Evolutionary conservation across 2,888 invertebrate genomes (phyloP).

Genomic region (Lepidocyrtoides sp.): DNA sequence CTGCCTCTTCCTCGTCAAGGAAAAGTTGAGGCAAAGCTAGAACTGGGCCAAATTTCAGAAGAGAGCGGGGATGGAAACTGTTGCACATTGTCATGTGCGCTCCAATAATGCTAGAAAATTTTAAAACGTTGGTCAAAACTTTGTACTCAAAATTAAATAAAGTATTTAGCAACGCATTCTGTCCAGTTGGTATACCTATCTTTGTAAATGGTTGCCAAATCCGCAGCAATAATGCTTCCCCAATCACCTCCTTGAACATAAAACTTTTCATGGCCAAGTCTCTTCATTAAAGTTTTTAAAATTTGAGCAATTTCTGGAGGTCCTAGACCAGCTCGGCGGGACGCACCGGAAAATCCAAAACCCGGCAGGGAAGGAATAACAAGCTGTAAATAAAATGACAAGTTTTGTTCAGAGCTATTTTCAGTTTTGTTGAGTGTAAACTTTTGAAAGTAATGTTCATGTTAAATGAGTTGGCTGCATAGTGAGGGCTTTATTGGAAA

Average conservation of each 20-base stretch:
- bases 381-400: constrained; percentile 77
- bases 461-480: not conserved
- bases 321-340: constrained; percentile 86
- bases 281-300: constrained; percentile 87
- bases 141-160: no score
- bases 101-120: constrained; percentile 87
- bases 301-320: constrained; percentile 85
- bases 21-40: constrained; percentile 85
- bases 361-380: constrained; percentile 88
- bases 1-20: constrained; percentile 85
- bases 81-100: constrained; percentile 90
- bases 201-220: constrained; percentile 87
- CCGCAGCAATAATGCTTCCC: constrained; percentile 87
- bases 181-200: constrained; percentile 76
- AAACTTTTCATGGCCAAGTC: constrained; percentile 87
- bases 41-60: constrained; percentile 85
- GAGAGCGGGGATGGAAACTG: constrained; percentile 85
- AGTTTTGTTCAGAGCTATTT: not conserved
- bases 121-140: not conserved
- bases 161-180: not conserved
- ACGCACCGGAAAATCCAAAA: constrained; percentile 88
- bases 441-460: no score
- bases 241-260: constrained; percentile 88
- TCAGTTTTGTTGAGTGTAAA: no score
- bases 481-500: no score